Evolutionary conservation across 2,888 invertebrate species (phyloP).

Genomic region (Bimastos eiseni): DNA sequence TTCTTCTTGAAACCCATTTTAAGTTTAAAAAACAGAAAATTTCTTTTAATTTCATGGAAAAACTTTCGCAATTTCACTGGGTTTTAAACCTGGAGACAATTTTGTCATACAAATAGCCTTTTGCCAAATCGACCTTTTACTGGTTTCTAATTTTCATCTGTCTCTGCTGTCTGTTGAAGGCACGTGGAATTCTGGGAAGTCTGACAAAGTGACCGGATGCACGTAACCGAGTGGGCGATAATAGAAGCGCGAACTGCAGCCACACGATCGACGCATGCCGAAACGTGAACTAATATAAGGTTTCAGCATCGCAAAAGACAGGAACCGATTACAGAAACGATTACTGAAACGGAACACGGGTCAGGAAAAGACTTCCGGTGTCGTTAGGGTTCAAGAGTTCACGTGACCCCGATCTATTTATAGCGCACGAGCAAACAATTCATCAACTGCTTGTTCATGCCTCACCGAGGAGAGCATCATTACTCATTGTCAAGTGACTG

Average conservation of each 20-base stretch:
- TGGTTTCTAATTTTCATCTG: neutral
- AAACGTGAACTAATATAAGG: neutral
- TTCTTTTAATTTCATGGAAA: neutral
- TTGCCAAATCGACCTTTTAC: neutral
- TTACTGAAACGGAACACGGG: neutral
- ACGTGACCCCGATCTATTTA: neutral
- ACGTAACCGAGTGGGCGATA: conserved; percentile 4
- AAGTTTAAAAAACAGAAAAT: neutral
- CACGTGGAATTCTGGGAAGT: conserved; percentile 18
- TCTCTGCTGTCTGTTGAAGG: conserved; percentile 24
- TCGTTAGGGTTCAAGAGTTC: neutral
- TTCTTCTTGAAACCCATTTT: neutral
- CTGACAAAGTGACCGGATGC: conserved; percentile 24
- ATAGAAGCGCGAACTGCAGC: neutral
- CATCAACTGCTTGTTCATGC: neutral
- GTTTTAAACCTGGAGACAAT: neutral
- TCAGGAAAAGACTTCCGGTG: neutral
- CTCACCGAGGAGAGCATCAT: neutral
- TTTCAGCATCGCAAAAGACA: neutral
- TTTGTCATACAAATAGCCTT: neutral
- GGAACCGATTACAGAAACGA: no score
- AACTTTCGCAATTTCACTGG: neutral
- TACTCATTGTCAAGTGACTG: neutral
- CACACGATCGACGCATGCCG: neutral
- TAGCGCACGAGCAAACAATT: neutral